Base-by-base conservation (phyloP, 2,888 invertebrate species). In the Drosophila mulleri region DNA sequence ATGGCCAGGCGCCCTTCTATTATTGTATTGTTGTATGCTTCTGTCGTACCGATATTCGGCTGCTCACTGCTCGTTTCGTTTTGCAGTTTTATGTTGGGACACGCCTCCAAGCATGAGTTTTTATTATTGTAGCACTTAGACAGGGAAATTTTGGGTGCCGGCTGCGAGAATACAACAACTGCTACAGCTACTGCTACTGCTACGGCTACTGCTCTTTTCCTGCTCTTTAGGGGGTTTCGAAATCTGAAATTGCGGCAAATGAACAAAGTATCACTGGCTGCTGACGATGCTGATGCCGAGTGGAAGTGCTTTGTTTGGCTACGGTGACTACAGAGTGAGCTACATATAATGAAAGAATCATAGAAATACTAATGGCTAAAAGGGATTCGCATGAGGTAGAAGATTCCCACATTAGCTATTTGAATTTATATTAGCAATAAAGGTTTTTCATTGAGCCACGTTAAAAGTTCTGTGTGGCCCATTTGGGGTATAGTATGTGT, bases 51-150 rank as follows among this genome's bases (percentile, higher is more conserved):
- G 32, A 12, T 32, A 32, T 65, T 54, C 56, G 50, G 50, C 11
- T 9, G 32, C 32, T 39, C 39, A 3, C 39, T 41, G 39, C 54
- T 75, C 80, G 75, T 74, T 48, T 87, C 83, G 75, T 80, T 80
- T 50, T 72, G 66, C 84, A 81, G 83, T 88, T 91, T 91, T 89
- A 89, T 91, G 85, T 89, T 83, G 91, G 75, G 90, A 81, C 91
- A 90, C 90, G 90, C 90, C 90, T 91, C 84, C 90, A 82, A 91
- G 88, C 85, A 90, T 79, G 84, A 72, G 75, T 85, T 90, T 88
- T 83, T 88, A 83, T 88, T 89, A 88, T 90, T 88, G 86, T 72
- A 77, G 86, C 90, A 88, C 83, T 88, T 90, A 82, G 90, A 83
- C 89, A 82, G 80, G 78, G 78, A 88, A 83, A 89, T 87, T 87